Conservation (phyloP, 2,888 invertebrate genomes). For the Rotaria socialis region DNA sequence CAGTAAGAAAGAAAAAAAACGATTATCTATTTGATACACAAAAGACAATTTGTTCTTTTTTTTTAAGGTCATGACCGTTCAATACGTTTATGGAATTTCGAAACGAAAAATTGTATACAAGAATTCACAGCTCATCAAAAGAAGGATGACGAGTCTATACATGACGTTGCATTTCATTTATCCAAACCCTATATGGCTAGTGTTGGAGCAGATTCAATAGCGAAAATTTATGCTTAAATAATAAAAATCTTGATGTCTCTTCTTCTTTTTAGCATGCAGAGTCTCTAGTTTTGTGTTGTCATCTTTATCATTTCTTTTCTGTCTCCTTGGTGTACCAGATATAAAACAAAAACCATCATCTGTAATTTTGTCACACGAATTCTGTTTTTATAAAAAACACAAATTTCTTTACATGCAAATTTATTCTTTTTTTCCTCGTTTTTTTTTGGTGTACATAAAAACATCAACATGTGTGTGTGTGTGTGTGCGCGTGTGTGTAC, state of each 20-base stretch:
- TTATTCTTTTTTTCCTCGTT: not conserved
- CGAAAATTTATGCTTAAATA: constrained; percentile 78
- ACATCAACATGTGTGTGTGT: not conserved
- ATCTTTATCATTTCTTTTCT: not conserved
- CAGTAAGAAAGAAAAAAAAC: constrained; percentile 64
- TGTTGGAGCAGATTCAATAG: constrained; percentile 95
- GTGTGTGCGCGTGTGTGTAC: not conserved
- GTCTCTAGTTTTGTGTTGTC: constrained; percentile 26
- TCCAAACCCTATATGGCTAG: constrained; percentile 95
- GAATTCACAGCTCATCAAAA: constrained; percentile 99
- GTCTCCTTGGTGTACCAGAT: not conserved
- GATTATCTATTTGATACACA: no score
- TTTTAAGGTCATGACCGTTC: constrained; percentile 64
- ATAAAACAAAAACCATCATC: not conserved
- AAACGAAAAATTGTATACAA: constrained; percentile 97
- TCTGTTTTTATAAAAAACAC: constrained; percentile 29
- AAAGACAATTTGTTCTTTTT: no score
- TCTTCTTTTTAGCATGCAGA: constrained; percentile 1
- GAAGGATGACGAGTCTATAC: constrained; percentile 97
- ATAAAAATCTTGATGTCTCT: not conserved
- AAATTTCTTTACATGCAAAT: constrained; percentile 21
- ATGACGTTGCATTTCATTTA: constrained; percentile 98
- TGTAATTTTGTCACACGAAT: not conserved
- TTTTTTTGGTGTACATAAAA: not conserved
- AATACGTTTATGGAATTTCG: constrained; percentile 65